Evolutionary conservation across 2,888 invertebrate species (phyloP).

Genomic region (Axea sp.): DNA sequence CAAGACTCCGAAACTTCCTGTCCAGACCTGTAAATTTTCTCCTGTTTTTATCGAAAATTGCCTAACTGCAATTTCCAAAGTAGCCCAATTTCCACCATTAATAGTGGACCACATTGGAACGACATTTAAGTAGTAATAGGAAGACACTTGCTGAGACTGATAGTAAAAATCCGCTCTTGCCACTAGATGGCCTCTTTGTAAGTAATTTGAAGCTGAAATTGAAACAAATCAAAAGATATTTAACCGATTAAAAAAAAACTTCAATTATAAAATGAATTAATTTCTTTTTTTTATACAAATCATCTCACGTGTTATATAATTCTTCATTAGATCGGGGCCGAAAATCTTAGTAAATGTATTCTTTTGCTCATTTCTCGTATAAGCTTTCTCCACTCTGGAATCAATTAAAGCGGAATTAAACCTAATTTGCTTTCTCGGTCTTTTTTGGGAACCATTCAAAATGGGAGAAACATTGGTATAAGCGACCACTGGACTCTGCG

Average conservation of each 20-base stretch:
- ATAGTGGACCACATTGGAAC: constrained; percentile 56
- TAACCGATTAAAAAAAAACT: constrained; percentile 4
- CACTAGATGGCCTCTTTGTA: constrained; percentile 51
- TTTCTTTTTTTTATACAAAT: too few species aligned
- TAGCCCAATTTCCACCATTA: constrained; percentile 48
- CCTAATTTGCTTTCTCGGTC: constrained; percentile 4
- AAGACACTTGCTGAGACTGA: constrained; percentile 46
- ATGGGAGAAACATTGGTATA: constrained; percentile 14
- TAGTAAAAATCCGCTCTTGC: constrained; percentile 54
- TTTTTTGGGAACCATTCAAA: constrained; percentile 12
- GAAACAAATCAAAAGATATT: too few species aligned
- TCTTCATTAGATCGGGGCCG: constrained; percentile 1
- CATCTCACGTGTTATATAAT: constrained; percentile 16
- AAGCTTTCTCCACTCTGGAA: background rate
- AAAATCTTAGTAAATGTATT: constrained; percentile 8
- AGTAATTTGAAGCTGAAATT: constrained; percentile 27
- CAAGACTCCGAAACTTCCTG: constrained; percentile 42
- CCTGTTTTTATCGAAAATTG: background rate
- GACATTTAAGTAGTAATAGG: constrained; percentile 46
- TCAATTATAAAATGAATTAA: too few species aligned
- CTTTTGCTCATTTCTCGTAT: constrained; percentile 5
- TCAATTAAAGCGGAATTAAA: constrained; percentile 26
- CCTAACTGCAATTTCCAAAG: constrained; percentile 25
- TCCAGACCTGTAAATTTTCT: constrained; percentile 33
- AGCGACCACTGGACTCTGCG: constrained; percentile 20